Base-by-base conservation (phyloP, 2,113 vertebrate genomes). In the Hemibagrus wyckioides region DNA sequence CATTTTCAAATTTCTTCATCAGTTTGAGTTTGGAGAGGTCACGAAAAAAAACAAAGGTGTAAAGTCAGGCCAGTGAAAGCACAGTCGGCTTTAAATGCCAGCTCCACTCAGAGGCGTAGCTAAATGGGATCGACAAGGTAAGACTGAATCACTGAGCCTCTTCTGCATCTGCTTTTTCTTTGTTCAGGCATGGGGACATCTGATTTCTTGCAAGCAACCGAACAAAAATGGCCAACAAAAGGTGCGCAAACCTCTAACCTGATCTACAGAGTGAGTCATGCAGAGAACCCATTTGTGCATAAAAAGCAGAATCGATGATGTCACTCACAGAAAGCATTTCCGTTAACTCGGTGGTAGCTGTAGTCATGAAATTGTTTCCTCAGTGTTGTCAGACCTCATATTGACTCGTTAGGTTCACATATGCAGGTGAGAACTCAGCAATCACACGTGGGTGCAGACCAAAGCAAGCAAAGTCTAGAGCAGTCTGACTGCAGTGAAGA, bases 61-160 rank as follows among this genome's bases (percentile, higher is more conserved):
- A 21, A 50, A 63, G 23, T 30, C 39, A 59, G 10, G 17, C n/a
- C 11, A 19, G 39, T 80, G 11, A 69, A 84, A 57, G 59, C 41
- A 85, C 33, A 7, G 48, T 39, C 14, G 11, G 21, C 0, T 4
- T 67, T 85, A 82, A 87, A 65, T 82, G 65, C 67, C 80, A 75
- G n/a, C 65, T 82, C 54, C 19, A 61, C 39, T 41, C 56, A 50
- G 71, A 65, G 59, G 19, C 30, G 33, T 11, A 13, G 82, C 41
- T 77, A 77, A 89, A 87, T 71, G 83, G 69, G 56, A 77, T 85
- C 48, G 52, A 76, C 59, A n/a, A 77, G 17, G 33, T 85, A 65
- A 77, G 36, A 73, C 48, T 41, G 56, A 50, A 73, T 76, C 33
- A 65, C n/a, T 69, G 48, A 86, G 75, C 13, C 76, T 86, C 75